phyloP scores from a whole-genome alignment of 1,140 invertebrate species.

The Cardiocondyla obscurior region DNA sequence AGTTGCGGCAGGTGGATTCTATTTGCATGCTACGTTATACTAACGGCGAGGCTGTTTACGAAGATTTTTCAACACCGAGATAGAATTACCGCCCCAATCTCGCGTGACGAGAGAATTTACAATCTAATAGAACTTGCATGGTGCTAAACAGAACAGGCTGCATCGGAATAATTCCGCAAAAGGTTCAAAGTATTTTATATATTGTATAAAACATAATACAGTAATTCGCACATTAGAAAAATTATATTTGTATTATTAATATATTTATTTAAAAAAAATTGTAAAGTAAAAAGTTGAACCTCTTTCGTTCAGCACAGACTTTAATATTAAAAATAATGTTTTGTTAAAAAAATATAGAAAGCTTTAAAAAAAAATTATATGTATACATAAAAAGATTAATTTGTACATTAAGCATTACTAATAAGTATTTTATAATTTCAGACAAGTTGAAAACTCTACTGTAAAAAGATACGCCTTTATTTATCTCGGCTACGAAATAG shows the following conservation, averaged over 20 bases:
- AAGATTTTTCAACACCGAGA: constrained; percentile 36
- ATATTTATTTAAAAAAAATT: not conserved
- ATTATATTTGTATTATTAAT: not conserved
- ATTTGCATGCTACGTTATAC: constrained; percentile 30
- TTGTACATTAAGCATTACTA: not conserved
- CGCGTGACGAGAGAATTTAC: constrained; percentile 16
- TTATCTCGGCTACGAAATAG: constrained; percentile 17
- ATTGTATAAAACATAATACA: too few relatives aligned
- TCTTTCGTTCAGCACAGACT: not conserved
- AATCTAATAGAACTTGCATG: constrained; percentile 8
- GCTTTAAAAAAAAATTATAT: not conserved
- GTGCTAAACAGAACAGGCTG: not conserved
- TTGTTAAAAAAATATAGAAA: not conserved
- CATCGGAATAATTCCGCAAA: not conserved
- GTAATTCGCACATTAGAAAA: not conserved
- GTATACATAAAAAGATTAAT: too few relatives aligned
- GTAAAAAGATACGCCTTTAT: not conserved
- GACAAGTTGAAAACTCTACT: not conserved
- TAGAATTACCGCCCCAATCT: constrained; percentile 16
- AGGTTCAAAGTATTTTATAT: too few relatives aligned
- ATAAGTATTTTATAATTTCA: constrained; percentile 10
- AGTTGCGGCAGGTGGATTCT: constrained; percentile 7
- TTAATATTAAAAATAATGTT: not conserved
- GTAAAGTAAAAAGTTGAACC: not conserved
- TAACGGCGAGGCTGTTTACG: constrained; percentile 13